Percentiles rank a stretch among this genome's conserved stretches.
Evolutionary conservation across 2,888 invertebrate genomes (phyloP).

Genomic region (Monoplex corrugatus): DNA sequence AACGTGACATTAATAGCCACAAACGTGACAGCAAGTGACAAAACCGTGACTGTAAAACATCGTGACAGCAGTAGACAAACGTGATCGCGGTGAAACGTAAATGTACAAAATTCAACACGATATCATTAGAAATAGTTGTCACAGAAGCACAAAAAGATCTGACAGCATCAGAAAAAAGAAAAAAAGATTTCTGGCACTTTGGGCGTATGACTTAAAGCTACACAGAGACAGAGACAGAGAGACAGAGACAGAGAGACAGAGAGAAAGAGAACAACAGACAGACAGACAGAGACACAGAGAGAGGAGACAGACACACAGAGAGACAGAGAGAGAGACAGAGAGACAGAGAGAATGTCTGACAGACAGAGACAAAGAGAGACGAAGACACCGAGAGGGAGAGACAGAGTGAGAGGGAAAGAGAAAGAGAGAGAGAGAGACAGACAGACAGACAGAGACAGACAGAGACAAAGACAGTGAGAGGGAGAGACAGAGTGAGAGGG

Average conservation of each 20-base stretch:
- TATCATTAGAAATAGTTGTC: too few species aligned
- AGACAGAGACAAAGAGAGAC: neutral
- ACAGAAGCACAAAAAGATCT: too few species aligned
- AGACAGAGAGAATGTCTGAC: neutral
- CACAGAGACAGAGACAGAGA: neutral
- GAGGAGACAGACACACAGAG: neutral
- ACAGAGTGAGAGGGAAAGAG: neutral
- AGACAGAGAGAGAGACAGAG: neutral
- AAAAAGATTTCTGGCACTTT: neutral
- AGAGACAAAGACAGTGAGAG: too few species aligned
- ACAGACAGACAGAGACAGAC: too few species aligned
- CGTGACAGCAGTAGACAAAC: too few species aligned
- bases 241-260: neutral
- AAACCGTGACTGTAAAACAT: too few species aligned
- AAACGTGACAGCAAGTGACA: too few species aligned
- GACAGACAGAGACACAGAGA: neutral
- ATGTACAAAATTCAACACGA: too few species aligned
- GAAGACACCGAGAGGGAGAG: neutral
- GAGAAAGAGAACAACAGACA: neutral
- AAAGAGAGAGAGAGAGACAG: neutral
- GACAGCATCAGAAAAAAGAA: too few species aligned
- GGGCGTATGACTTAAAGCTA: too few species aligned
- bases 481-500: conserved; percentile 33
- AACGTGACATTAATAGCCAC: too few species aligned
- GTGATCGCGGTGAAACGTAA: too few species aligned